Evolutionary conservation across 2,113 vertebrate genomes (phyloP), one percentile per base, ranked within the genome.

Genomic region (Ptychochromis oligacanthus): DNA sequence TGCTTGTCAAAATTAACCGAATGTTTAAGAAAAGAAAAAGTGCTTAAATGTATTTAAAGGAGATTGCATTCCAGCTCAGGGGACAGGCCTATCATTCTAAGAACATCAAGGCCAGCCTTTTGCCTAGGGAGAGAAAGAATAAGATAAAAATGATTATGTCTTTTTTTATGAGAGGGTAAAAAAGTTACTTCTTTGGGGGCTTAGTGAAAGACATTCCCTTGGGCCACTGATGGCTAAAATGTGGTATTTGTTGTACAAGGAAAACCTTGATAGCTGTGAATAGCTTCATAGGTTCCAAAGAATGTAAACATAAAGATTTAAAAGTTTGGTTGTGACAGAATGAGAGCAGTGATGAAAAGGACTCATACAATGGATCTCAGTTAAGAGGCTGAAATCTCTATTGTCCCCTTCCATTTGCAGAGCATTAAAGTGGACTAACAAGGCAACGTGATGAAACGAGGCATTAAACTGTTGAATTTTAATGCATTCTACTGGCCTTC

Each of bases 221-320:
- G 72, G 60, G 83, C 34, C 5, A 1, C 10, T 52, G 14, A 54
- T 46, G 52, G 64, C 79, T 83, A 89, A 85, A 87, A 60, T 86
- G 76, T 77, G 28, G 34, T 49, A 75, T 83, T 77, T 70, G 31
- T 82, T n/a, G 34, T 77, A 81, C 52, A 76, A 7, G 75, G 60
- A 79, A 75, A 87, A 82, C 91, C 83, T 89, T 92, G 83, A 70
- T 79, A 13, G 15, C 75, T 87, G 12, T 84, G 83, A 90, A 89
- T 82, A 77, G 67, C 54, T 79, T 83, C n/a, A 77, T n/a, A 36
- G 56, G 18, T 54, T 81, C 8, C 46, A 86, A 84, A 77, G 65
- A 88, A 72, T 1, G 4, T 62, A 56, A 77, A 79, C 59, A 84
- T 64, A 40, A 80, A 75, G 26, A 85, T 86, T 89, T 24, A 24